Evolutionary conservation across 2,797 vertebrate genomes (phyloP).

Genomic region (Staurois parvus): DNA sequence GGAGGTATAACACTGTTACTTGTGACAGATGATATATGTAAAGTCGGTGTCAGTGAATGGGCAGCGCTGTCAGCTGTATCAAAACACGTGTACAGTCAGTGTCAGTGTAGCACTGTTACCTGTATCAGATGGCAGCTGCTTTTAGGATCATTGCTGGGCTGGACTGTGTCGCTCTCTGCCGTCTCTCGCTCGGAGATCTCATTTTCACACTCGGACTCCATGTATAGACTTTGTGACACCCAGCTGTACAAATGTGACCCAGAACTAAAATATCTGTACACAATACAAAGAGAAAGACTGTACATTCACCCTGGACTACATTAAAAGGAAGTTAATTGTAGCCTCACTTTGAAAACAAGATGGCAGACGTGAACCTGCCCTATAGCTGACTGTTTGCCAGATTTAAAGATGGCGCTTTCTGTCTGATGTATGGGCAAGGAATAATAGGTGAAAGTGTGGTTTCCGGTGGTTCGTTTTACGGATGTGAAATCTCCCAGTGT

Average conservation of each 20-base stretch:
- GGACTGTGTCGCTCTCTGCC: not conserved
- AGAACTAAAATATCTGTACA: not conserved
- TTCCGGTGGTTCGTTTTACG: too few relatives aligned
- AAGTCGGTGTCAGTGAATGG: too few relatives aligned
- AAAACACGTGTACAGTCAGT: too few relatives aligned
- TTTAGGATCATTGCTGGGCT: not conserved
- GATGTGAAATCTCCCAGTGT: too few relatives aligned
- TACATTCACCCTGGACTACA: not conserved
- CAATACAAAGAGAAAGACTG: not conserved
- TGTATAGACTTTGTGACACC: not conserved
- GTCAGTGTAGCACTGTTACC: not conserved
- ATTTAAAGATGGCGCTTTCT: constrained; percentile 44
- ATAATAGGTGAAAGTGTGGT: too few relatives aligned
- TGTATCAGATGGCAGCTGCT: not conserved
- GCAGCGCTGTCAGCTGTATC: too few relatives aligned
- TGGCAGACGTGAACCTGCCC: constrained; percentile 60
- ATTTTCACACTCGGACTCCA: not conserved
- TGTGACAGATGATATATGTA: too few relatives aligned
- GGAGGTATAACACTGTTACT: too few relatives aligned
- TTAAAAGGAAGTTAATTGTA: not conserved
- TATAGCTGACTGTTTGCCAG: constrained; percentile 41
- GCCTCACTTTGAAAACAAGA: constrained; percentile 61
- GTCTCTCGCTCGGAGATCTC: not conserved
- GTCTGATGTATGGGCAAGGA: not conserved
- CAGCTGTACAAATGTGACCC: not conserved